Base-by-base conservation (phyloP, 2,888 invertebrate species). In the Plemyria rubiginata region DNA sequence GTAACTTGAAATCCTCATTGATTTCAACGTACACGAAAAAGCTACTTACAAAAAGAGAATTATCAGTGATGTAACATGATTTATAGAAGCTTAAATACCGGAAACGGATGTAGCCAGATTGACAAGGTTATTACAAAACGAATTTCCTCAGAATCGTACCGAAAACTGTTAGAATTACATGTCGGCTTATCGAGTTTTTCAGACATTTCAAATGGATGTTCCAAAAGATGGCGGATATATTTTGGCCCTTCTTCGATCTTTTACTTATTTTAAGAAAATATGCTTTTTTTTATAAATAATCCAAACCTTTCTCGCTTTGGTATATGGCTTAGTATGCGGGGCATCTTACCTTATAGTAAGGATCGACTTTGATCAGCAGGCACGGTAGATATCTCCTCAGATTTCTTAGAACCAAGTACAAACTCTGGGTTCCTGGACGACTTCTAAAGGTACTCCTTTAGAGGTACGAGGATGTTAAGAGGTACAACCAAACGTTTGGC, bases 51-150 rank as follows among this genome's bases (percentile, higher is more conserved):
- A 46, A 22, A 16, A 22, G 11, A 6, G 12, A 48, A 8, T 38
- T 8, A 11, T 11, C 16, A 48, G 28, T 12, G 52, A 61, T 52
- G 16, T 46, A 29, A 40, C 29, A 52, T 61, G 61, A 62, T 62
- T 56, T 56, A 62, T 62, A 46, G 61, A 48, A 16, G 15, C 13
- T 56, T 51, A 51, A 52, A 46, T 46, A 32, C 29, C 51, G 49
- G 28, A 40, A 53, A 29, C 48, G 15, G 36, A 50, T 36, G 36
- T 41, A 22, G 38, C 8, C 13, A 53, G 28, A 53, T 41, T 15
- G 40, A 49, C 16, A 50, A 50, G 43, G 50, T 54, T 36, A 54
- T 60, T 40, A 28, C 40, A 49, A 49, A 40, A 41, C 22, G 43
- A 41, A 41, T 15, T 43, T 43, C 43, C 8, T 15, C 13, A 43